phyloP scores from a whole-genome alignment of 2,113 vertebrate genomes.

The Taurulus bubalis region DNA sequence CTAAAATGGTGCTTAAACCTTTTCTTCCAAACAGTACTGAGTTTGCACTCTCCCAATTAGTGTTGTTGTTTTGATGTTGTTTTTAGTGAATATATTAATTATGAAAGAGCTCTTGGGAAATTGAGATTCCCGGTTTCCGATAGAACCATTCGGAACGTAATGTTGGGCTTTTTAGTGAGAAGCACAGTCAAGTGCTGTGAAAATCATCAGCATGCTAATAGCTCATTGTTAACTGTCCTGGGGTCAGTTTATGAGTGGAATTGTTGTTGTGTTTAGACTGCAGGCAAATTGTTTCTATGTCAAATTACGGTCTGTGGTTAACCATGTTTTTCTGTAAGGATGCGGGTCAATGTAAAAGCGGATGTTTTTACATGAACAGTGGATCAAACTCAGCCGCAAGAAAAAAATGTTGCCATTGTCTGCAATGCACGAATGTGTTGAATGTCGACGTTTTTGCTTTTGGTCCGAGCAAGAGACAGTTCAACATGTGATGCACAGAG shows the following conservation, averaged over 20 bases:
- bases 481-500: background rate
- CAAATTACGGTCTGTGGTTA: background rate
- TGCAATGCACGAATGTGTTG: background rate
- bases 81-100: slow-evolving; percentile 52
- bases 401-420: background rate
- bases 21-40: slow-evolving; percentile 26
- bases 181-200: slow-evolving; percentile 26
- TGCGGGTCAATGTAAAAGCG: background rate
- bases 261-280: background rate
- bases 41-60: slow-evolving; percentile 50
- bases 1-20: slow-evolving; percentile 48
- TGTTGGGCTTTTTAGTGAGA: slow-evolving; percentile 30
- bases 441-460: background rate
- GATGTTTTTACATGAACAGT: background rate
- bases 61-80: slow-evolving; percentile 51
- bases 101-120: slow-evolving; percentile 61
- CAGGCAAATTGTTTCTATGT: background rate
- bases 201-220: slow-evolving; percentile 48
- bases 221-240: slow-evolving; percentile 34
- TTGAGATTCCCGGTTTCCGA: slow-evolving; percentile 33
- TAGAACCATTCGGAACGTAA: slow-evolving; percentile 38
- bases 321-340: background rate
- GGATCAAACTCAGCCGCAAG: background rate
- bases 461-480: too few relatives aligned
- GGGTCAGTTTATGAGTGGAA: background rate